Evolutionary conservation across 2,797 vertebrate species (phyloP), one percentile per base, ranked within the genome.

Genomic region (Lerista edwardsae): DNA sequence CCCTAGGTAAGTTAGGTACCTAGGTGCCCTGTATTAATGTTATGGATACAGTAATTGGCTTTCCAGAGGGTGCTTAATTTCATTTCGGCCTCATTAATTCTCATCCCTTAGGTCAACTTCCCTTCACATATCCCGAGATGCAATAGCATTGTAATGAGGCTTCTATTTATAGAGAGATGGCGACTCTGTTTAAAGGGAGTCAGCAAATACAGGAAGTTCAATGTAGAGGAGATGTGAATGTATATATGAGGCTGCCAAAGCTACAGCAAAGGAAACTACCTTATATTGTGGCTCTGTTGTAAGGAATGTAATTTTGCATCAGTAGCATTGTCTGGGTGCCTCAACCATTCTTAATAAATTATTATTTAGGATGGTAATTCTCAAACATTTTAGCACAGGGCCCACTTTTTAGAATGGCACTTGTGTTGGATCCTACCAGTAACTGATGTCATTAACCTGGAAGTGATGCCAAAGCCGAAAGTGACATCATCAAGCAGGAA

Each of bases 11-110:
- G 21, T 68, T 34, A 55, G 44, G n/a, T 74, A 14, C n/a, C 59
- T 81, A 41, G 47, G 36, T 44, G 51, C 47, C n/a, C 59, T 6
- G 5, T 55, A 4, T 51, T 67, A 79, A 51, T 59, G 61, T 31
- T 79, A 17, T 84, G 65, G 75, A 72, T 64, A 72, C 34, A 72
- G 23, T 78, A 84, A 84, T 51, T 62, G 61, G 17, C 44, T 85
- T 75, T 68, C 69, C 61, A 57, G 36, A 80, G 47, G 47, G 29
- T 34, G 21, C 27, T 85, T 74, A 65, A 67, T 67, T 85, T 80
- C n/a, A 72, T 78, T 71, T 78, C 47, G 31, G 57, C 65, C 72
- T 44, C 74, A 80, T 80, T 85, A 80, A 85, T 67, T 75, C 59
- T 61, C 25, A 39, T 72, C 57, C 67, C 47, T 34, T 44, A 59